A percentile compares a stretch with the other conserved stretches of the same genome.
phyloP scores from a whole-genome alignment of 2,113 vertebrate species.

The Hiodon tergisus region DNA sequence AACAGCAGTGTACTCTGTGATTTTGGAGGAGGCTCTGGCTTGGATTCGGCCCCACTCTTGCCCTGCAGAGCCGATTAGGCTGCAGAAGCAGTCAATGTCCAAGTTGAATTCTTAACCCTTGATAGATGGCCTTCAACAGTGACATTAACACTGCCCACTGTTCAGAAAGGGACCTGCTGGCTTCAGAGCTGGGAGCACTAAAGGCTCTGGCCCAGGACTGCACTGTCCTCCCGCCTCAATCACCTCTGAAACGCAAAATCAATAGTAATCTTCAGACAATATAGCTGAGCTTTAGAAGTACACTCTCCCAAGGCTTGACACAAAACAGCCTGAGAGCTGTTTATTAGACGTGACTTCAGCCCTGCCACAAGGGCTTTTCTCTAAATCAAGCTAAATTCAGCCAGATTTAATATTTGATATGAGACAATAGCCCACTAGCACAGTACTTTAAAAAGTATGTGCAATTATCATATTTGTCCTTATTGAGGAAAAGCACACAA shows the following conservation, averaged over 20 bases:
- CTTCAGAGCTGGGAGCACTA: neutral
- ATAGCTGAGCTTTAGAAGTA: slow-evolving; percentile 3
- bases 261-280: slow-evolving; percentile 15
- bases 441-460: too few relatives aligned
- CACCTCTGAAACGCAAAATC: slow-evolving; percentile 9
- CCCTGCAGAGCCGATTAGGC: neutral
- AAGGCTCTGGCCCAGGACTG: neutral
- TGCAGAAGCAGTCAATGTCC: neutral
- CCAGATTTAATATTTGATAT: neutral
- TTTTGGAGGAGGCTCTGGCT: neutral
- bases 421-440: too few relatives aligned
- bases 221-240: neutral
- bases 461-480: too few relatives aligned
- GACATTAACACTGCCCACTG: neutral
- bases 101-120: slow-evolving; percentile 1
- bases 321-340: neutral
- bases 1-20: neutral
- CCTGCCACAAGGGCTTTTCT: neutral
- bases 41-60: neutral
- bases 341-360: neutral
- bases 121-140: neutral
- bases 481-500: too few relatives aligned
- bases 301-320: slow-evolving; percentile 3
- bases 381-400: neutral
- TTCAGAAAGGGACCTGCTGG: neutral